Evolutionary conservation across 2,113 vertebrate species (phyloP), one percentile per base, ranked within the genome.

Genomic region (Sebastes schlegelii): DNA sequence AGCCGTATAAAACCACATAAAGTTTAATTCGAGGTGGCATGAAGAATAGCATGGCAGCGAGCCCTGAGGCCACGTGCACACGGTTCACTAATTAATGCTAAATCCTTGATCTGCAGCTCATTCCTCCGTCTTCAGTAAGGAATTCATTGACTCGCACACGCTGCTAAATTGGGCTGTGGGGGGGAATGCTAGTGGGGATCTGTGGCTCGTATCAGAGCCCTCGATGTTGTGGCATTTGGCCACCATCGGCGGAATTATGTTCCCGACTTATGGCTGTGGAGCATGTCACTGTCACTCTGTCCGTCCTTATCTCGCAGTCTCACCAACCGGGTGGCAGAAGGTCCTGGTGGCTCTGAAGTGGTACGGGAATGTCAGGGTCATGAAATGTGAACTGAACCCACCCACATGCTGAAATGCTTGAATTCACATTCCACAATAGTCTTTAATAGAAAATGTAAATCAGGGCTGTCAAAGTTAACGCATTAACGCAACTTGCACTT

Each of bases 241-340:
- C 62, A 21, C 82, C 52, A 46, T 71, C 43, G 19, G 43, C 77
- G 71, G 49, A 83, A 57, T 86, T 11, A 55, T 64, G 66, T 73
- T 65, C 69, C 70, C 67, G 21, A 67, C 51, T 72, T 43, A 34
- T 79, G 77, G 14, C 77, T 64, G 78, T 79, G 86, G 80, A 72
- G 83, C 69, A 23, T 82, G 89, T 92, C 90, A 74, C 77, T n/a
- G 85, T 89, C 87, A 75, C 88, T 79, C 79, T 83, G 68, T 86
- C 78, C 62, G 16, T 19, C 75, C 62, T 82, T 85, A 85, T 88
- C 86, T 80, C 1, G 11, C 26, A 11, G 0, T 42, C 75, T 26
- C 10, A 19, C 74, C 51, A n/a, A 61, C 43, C 5, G 63, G 16
- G 19, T 64, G 67, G 62, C 79, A 17, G 69, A 34, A 80, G 43